Conservation (phyloP, 2,113 vertebrate genomes). For the Ameiurus melas region DNA sequence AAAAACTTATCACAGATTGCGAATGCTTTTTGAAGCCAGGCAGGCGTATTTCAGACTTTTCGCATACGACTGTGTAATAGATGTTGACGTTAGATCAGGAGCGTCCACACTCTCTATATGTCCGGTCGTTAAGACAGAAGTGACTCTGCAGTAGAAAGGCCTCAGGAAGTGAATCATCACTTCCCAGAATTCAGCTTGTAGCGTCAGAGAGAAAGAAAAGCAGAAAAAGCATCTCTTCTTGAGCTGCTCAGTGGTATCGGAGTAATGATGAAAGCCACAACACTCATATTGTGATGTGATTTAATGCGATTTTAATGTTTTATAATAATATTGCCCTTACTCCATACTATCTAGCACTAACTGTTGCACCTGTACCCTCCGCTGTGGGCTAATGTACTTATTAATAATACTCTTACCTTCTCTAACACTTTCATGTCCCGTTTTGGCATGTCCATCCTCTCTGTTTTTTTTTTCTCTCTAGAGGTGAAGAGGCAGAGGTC, state of each 20-base stretch:
- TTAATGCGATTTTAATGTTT: not conserved
- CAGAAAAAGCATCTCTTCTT: not conserved
- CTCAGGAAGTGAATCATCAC: not conserved
- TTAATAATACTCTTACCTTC: not conserved
- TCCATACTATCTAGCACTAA: not conserved
- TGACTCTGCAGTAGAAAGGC: not conserved
- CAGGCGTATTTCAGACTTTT: no score
- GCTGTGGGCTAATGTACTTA: not conserved
- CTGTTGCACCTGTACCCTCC: not conserved
- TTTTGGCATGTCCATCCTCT: not conserved
- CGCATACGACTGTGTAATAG: no score
- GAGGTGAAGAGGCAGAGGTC: slow-evolving; percentile 97
- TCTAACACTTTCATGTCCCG: not conserved
- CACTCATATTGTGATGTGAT: not conserved
- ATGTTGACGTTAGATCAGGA: no score
- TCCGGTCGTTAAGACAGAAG: not conserved
- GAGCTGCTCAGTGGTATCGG: not conserved
- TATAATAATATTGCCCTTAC: not conserved
- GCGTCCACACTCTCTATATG: no score
- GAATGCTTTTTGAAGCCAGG: no score
- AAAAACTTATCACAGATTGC: no score
- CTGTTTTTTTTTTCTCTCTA: slow-evolving; percentile 59
- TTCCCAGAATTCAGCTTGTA: not conserved
- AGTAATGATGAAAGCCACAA: not conserved
- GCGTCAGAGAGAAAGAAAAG: not conserved